Conservation (phyloP, 2,797 vertebrate species). For the Centropyge bicolor region DNA sequence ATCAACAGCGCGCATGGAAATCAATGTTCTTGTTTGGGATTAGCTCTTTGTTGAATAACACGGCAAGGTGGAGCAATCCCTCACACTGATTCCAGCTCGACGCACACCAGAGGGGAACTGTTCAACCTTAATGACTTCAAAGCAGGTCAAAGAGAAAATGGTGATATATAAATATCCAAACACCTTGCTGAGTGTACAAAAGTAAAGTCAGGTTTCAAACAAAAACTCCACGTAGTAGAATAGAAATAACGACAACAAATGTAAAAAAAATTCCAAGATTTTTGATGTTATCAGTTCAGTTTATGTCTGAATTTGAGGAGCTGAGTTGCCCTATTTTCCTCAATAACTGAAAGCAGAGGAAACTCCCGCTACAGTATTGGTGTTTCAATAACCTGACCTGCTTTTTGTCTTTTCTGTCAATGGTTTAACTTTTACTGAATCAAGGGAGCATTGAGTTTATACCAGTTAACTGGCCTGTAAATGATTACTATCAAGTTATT, state of each 20-base stretch:
- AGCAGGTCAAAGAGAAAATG: constrained; percentile 7
- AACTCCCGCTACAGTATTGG: neutral
- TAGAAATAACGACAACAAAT: neutral
- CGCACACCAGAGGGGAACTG: neutral
- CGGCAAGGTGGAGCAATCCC: constrained; percentile 22
- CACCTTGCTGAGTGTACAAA: neutral
- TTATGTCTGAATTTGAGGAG: neutral
- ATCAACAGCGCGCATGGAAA: constrained; percentile 30
- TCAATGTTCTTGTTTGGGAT: constrained; percentile 49
- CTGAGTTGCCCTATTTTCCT: neutral
- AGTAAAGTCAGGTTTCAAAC: neutral
- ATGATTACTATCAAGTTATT: neutral
- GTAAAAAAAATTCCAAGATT: neutral
- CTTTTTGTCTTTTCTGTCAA: neutral
- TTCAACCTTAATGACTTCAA: neutral
- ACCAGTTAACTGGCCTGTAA: neutral
- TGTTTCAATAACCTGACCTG: constrained; percentile 5
- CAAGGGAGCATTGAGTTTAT: neutral
- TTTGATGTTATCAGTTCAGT: neutral
- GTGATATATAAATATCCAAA: neutral
- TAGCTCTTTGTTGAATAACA: constrained; percentile 40
- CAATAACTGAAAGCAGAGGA: neutral
- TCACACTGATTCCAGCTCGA: constrained; percentile 18
- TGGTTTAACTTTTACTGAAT: neutral
- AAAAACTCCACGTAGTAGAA: neutral